Conservation (phyloP, 2,113 vertebrate genomes). For the Euleptes europaea region DNA sequence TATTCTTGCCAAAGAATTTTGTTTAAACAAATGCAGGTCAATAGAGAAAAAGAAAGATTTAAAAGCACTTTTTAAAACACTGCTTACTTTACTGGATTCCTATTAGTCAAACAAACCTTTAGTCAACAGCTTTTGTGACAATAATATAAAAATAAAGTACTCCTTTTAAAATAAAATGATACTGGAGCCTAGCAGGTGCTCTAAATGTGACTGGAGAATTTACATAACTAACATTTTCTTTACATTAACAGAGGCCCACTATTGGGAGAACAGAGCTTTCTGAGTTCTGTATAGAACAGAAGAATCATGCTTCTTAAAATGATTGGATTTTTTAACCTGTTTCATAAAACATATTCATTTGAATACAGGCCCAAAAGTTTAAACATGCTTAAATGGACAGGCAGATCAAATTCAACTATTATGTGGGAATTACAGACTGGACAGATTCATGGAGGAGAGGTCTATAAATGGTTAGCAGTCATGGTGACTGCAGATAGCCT, state of each 20-base stretch:
- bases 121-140: slow-evolving; percentile 53
- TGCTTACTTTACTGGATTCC: slow-evolving; percentile 61
- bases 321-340: neutral
- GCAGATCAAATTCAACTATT: neutral
- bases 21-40: slow-evolving; percentile 62
- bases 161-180: slow-evolving; percentile 25
- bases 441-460: no score
- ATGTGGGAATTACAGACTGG: no score
- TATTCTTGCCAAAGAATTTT: slow-evolving; percentile 40
- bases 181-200: neutral
- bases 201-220: neutral
- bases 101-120: slow-evolving; percentile 66
- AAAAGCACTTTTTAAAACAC: slow-evolving; percentile 61
- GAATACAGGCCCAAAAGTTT: neutral
- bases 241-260: neutral
- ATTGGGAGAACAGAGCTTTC: neutral
- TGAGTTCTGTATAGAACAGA: neutral
- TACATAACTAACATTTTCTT: neutral
- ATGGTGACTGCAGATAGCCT: no score
- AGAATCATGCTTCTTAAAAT: neutral
- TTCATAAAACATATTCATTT: neutral
- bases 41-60: slow-evolving; percentile 52
- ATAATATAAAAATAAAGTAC: slow-evolving; percentile 46
- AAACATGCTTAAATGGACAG: neutral
- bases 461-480: no score